These are phyloP conservation scores for Leptestheria dahalacensis DNA, from an alignment of 1,140 invertebrate genomes.

Conservation along the genomic window DNA sequence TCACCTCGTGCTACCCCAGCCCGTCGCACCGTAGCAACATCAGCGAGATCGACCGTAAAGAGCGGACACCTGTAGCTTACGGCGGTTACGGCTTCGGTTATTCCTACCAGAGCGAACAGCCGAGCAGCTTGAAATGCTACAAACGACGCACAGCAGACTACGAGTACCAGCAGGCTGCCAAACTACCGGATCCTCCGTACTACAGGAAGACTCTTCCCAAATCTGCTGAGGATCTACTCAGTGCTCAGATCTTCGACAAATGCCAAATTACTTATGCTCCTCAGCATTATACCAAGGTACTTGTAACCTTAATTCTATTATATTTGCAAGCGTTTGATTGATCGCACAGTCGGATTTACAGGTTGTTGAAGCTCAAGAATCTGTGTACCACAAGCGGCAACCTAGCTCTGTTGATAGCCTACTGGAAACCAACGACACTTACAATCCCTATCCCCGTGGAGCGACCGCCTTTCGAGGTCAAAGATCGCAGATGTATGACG, in stretches of 20 bases:
- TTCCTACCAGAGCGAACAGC: not conserved
- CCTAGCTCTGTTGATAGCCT: not conserved
- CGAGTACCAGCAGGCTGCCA: not conserved
- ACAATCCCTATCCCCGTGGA: not conserved
- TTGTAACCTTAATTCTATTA: not conserved
- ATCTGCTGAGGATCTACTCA: not conserved
- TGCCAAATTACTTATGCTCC: not conserved
- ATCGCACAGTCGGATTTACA: not conserved
- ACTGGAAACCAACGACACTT: not conserved
- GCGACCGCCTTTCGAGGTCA: not conserved
- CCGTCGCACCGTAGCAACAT: not conserved
- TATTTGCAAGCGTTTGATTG: not conserved
- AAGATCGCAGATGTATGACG: not conserved
- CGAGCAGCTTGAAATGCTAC: not conserved
- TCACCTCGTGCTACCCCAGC: not conserved
- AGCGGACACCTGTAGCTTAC: constrained; percentile 1
- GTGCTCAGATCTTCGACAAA: not conserved
- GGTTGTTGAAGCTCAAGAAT: not conserved
- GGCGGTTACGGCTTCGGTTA: constrained; percentile 15
- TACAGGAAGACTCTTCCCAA: not conserved
- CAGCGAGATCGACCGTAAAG: not conserved
- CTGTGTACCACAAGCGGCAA: not conserved
- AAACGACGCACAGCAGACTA: not conserved
- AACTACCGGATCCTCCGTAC: not conserved
- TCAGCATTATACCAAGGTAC: not conserved